A percentile compares a stretch with the other conserved stretches of the same genome.
These are phyloP conservation scores for Lacerta viridis DNA, from an alignment of 2,797 vertebrate species.

Conservation along the genomic window DNA sequence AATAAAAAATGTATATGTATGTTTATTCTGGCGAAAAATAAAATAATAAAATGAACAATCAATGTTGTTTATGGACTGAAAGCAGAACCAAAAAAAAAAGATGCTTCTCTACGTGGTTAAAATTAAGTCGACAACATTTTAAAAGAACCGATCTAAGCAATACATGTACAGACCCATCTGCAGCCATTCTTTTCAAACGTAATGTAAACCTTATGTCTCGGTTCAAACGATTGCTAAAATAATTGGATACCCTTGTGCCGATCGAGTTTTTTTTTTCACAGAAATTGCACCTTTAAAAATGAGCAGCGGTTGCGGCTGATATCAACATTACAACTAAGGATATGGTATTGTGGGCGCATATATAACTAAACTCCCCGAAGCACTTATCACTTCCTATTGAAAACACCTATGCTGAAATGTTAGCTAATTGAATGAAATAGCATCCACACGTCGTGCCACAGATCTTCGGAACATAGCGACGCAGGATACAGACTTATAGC, in stretches of 20 bases:
- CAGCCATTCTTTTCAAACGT: constrained; percentile 41
- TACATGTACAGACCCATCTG: not conserved
- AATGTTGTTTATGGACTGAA: constrained; percentile 62
- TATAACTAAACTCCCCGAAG: not conserved
- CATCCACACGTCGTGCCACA: too few species aligned
- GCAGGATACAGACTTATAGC: not conserved
- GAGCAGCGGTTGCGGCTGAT: accelerated
- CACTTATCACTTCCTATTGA: too few species aligned
- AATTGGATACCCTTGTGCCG: too few species aligned
- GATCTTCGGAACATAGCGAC: not conserved
- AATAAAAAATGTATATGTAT: not conserved
- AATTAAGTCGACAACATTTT: constrained; percentile 26
- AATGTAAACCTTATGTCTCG: constrained; percentile 48
- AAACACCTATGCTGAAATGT: not conserved
- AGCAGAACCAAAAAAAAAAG: constrained; percentile 46
- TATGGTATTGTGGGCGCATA: not conserved
- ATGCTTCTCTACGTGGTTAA: constrained; percentile 43
- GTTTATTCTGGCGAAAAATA: not conserved
- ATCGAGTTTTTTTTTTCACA: not conserved
- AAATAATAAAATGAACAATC: not conserved
- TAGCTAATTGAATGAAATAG: not conserved
- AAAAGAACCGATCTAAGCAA: constrained; percentile 14
- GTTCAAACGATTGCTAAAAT: accelerated
- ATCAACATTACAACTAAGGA: accelerated
- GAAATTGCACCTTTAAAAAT: accelerated